Evolutionary conservation across 1,140 invertebrate species (phyloP).

Genomic region (Caenorhabditis brenneri): DNA sequence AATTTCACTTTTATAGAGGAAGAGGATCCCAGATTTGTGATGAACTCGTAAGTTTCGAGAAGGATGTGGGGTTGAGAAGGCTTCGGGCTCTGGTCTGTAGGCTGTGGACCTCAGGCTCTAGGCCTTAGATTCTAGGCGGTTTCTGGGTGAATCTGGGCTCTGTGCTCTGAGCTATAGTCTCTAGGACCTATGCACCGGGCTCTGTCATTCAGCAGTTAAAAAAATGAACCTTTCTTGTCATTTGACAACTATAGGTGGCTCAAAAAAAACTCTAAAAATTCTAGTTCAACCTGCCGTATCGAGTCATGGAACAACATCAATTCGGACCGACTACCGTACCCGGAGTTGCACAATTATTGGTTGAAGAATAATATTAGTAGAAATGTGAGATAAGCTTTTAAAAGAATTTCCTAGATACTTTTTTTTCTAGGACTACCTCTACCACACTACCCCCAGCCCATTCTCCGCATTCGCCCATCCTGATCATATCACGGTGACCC

Average conservation of each 20-base stretch:
- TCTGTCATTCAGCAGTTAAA: too few relatives aligned
- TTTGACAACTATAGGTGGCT: too few relatives aligned
- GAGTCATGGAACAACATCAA: not conserved
- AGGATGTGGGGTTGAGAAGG: too few relatives aligned
- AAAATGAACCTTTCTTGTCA: too few relatives aligned
- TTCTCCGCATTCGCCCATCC: not conserved
- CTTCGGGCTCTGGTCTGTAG: too few relatives aligned
- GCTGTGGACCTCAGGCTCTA: too few relatives aligned
- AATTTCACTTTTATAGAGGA: not conserved
- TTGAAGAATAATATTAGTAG: not conserved
- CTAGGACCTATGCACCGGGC: too few relatives aligned
- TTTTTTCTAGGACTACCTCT: not conserved
- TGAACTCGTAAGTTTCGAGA: not conserved
- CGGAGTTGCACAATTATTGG: not conserved
- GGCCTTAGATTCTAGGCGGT: too few relatives aligned
- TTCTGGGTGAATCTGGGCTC: too few relatives aligned
- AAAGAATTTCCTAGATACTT: too few relatives aligned
- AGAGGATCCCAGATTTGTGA: not conserved
- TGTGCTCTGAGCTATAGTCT: too few relatives aligned
- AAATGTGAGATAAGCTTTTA: not conserved
- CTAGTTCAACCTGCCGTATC: not conserved
- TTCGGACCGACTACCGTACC: not conserved
- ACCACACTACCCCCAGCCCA: not conserved
- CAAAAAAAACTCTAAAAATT: not conserved
- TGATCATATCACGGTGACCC: not conserved